These are phyloP conservation scores for Drosophila greeni DNA, from an alignment of 2,888 invertebrate species.

Conservation along the genomic window DNA sequence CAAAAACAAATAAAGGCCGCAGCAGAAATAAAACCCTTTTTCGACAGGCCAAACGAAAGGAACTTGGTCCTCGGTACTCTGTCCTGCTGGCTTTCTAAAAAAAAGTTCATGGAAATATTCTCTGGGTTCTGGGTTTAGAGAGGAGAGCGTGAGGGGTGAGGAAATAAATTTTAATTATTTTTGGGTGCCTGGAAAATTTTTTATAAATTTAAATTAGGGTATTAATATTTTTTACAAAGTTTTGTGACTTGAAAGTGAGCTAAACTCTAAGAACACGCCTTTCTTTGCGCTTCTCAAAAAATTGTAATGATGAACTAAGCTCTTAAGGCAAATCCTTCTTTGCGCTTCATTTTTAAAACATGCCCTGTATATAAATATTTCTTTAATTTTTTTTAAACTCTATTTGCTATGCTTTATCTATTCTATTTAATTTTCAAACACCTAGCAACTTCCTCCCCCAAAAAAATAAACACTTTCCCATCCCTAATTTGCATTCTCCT, in stretches of 20 bases:
- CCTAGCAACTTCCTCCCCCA: slow-evolving; percentile 1
- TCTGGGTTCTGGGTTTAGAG: slow-evolving; percentile 40
- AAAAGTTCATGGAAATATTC: slow-evolving; percentile 33
- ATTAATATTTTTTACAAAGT: rapidly evolving
- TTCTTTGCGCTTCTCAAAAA: too few relatives aligned
- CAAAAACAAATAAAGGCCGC: slow-evolving; percentile 57
- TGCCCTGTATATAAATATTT: too few relatives aligned
- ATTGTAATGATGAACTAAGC: too few relatives aligned
- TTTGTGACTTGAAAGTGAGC: not conserved
- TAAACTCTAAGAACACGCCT: too few relatives aligned
- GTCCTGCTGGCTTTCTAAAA: slow-evolving; percentile 47
- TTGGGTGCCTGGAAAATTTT: not conserved
- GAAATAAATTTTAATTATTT: not conserved
- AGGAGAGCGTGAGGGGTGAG: slow-evolving; percentile 21
- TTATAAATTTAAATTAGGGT: too few relatives aligned
- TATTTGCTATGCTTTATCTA: not conserved
- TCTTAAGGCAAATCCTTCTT: too few relatives aligned
- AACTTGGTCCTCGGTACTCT: slow-evolving; percentile 30
- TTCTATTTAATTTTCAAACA: not conserved
- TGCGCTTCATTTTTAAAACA: too few relatives aligned
- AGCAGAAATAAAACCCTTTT: slow-evolving; percentile 50
- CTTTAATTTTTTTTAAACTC: rapidly evolving
- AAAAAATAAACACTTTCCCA: slow-evolving; percentile 18
- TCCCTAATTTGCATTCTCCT: slow-evolving; percentile 23
- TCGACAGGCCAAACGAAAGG: slow-evolving; percentile 47